Percentiles rank a stretch among this genome's conserved stretches.
These are phyloP conservation scores for Rhinichthys osculus DNA, from an alignment of 2,797 vertebrate genomes.

Conservation along the genomic window DNA sequence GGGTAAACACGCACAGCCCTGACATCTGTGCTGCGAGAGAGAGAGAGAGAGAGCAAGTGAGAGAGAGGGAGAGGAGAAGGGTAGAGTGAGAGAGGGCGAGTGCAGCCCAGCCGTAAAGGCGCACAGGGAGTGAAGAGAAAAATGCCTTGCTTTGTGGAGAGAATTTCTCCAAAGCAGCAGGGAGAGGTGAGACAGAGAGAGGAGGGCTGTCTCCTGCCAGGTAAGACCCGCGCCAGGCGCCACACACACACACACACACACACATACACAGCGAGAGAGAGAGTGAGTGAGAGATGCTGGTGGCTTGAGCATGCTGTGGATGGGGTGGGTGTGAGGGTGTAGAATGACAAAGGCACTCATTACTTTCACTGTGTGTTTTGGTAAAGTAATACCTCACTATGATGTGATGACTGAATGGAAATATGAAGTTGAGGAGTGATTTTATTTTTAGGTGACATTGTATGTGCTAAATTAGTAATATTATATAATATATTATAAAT, in stretches of 20 bases:
- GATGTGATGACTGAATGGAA: constrained; percentile 33
- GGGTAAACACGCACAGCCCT: constrained; percentile 81
- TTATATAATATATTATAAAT: too few relatives aligned
- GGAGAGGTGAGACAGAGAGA: constrained; percentile 81
- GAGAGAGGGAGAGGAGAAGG: constrained; percentile 65
- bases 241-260: constrained; percentile 41
- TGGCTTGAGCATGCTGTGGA: constrained; percentile 50
- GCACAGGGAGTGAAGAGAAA: constrained; percentile 75
- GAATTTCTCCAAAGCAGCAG: constrained; percentile 83
- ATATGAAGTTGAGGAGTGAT: constrained; percentile 32
- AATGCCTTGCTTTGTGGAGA: constrained; percentile 87
- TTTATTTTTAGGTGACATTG: constrained; percentile 18
- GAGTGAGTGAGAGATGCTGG: constrained; percentile 37
- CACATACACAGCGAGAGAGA: not conserved
- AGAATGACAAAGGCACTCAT: constrained; percentile 66
- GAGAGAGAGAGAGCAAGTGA: constrained; percentile 47
- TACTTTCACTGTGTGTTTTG: constrained; percentile 57
- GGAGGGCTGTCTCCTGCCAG: constrained; percentile 81
- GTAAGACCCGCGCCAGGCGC: constrained; percentile 72
- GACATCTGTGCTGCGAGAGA: constrained; percentile 79
- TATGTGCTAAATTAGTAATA: not conserved
- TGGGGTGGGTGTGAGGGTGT: constrained; percentile 62
- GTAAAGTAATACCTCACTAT: constrained; percentile 42
- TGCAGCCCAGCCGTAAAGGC: constrained; percentile 77
- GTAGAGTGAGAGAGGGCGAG: constrained; percentile 69